Conservation (phyloP, 2,797 vertebrate genomes). For the Rhodeus uyekii region DNA sequence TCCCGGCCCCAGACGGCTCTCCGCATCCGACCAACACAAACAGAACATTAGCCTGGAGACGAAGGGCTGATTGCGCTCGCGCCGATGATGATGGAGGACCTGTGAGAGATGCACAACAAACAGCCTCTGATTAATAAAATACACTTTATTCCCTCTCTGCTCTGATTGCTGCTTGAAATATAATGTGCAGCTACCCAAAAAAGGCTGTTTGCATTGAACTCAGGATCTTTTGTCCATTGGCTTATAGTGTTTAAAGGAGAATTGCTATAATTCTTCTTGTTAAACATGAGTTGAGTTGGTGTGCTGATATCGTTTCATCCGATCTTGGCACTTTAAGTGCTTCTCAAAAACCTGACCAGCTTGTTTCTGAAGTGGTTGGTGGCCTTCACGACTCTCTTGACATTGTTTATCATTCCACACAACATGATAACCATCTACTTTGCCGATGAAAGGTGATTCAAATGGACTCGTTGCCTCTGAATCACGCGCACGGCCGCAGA, state of each 20-base stretch:
- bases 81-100: constrained; percentile 65
- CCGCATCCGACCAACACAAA: constrained; percentile 56
- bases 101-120: constrained; percentile 66
- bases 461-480: neutral
- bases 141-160: constrained; percentile 6
- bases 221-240: neutral
- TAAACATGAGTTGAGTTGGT: neutral
- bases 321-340: neutral
- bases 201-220: constrained; percentile 24
- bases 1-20: neutral
- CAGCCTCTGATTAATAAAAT: constrained; percentile 63
- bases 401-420: neutral
- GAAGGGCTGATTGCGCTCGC: constrained; percentile 60
- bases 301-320: neutral
- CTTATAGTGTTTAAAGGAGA: constrained; percentile 6
- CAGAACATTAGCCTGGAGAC: constrained; percentile 57
- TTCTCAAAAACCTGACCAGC: constrained; percentile 2
- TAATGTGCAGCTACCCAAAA: constrained; percentile 12
- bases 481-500: neutral
- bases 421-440: constrained; percentile 27
- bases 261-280: neutral
- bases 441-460: constrained; percentile 1
- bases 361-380: neutral
- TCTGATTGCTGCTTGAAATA: constrained; percentile 2
- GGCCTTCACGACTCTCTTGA: neutral